phyloP scores from a whole-genome alignment of 2,113 vertebrate genomes.

The Ceyx melanurus region DNA sequence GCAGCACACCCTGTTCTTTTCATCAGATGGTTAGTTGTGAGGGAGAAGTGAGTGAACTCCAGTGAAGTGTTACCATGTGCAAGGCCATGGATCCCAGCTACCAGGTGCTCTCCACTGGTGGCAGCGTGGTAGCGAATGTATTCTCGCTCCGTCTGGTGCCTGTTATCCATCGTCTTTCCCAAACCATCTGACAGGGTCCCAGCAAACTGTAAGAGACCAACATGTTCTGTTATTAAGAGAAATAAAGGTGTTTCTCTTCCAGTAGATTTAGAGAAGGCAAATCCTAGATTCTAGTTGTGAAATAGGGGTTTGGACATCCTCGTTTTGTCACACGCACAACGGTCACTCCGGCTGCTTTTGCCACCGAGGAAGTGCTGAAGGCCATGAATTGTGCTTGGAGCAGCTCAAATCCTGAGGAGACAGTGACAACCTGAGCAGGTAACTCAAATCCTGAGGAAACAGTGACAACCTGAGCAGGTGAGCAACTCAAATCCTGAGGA shows the following conservation, averaged over 20 bases:
- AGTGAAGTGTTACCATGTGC: constrained; percentile 85
- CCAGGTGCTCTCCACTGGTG: constrained; percentile 94
- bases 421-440: not conserved
- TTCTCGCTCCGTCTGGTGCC: constrained; percentile 92
- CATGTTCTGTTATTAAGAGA: not conserved
- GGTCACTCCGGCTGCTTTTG: not conserved
- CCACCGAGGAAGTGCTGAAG: not conserved
- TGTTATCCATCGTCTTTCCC: constrained; percentile 97
- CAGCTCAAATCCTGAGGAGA: constrained; percentile 21
- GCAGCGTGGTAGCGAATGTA: constrained; percentile 96
- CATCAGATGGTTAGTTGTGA: not conserved
- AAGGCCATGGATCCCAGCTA: constrained; percentile 95
- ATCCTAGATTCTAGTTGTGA: not conserved
- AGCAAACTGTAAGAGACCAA: constrained; percentile 83
- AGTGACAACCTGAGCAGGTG: constrained; percentile 2
- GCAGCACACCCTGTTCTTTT: not conserved
- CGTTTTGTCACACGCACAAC: not conserved
- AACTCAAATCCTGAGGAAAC: constrained; percentile 26
- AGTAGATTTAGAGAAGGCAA: not conserved
- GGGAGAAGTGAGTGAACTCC: not conserved
- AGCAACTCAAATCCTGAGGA: not conserved
- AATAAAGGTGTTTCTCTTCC: not conserved
- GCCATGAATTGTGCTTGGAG: not conserved
- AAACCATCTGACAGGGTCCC: constrained; percentile 93
- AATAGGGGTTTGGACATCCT: not conserved